A percentile compares a stretch with the other conserved stretches of the same genome.
Conservation (phyloP, 2,797 vertebrate species). For the Mus spretus region DNA sequence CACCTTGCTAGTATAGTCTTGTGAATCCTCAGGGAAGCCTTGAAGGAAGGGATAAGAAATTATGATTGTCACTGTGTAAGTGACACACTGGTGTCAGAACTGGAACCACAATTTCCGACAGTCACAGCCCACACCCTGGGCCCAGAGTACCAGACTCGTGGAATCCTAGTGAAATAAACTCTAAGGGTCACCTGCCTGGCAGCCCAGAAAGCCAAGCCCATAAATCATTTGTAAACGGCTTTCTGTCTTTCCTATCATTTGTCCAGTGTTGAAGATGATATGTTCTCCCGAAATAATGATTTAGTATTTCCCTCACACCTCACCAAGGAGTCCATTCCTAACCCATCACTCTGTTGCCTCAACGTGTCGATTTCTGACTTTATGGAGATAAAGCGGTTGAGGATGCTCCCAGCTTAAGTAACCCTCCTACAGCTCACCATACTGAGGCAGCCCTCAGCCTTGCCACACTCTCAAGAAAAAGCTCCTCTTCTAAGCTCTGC, state of each 20-base stretch:
- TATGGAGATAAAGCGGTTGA: slow-evolving; percentile 66
- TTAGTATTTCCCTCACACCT: slow-evolving; percentile 68
- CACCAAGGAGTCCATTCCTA: slow-evolving; percentile 56
- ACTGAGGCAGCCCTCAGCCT: slow-evolving; percentile 11
- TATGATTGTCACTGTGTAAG: background rate
- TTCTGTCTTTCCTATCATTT: slow-evolving; percentile 60
- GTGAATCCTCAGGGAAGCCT: background rate
- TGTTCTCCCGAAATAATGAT: slow-evolving; percentile 62
- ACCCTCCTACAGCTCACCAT: background rate
- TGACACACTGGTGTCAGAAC: background rate
- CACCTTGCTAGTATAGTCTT: background rate
- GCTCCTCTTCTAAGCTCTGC: slow-evolving; percentile 23
- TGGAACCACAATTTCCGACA: background rate
- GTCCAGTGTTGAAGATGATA: slow-evolving; percentile 67
- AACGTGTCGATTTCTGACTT: slow-evolving; percentile 68
- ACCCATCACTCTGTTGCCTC: slow-evolving; percentile 41
- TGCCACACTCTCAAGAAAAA: background rate
- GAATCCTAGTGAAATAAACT: slow-evolving; percentile 58
- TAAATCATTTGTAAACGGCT: slow-evolving; percentile 69
- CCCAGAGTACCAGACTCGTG: background rate
- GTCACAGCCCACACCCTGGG: background rate
- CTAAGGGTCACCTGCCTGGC: slow-evolving; percentile 37
- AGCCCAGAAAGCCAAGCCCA: slow-evolving; percentile 17
- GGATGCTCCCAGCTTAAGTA: background rate
- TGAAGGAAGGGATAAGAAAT: background rate